These are phyloP conservation scores for Notarius quadriscutis DNA, from an alignment of 2,113 vertebrate genomes.

Conservation along the genomic window DNA sequence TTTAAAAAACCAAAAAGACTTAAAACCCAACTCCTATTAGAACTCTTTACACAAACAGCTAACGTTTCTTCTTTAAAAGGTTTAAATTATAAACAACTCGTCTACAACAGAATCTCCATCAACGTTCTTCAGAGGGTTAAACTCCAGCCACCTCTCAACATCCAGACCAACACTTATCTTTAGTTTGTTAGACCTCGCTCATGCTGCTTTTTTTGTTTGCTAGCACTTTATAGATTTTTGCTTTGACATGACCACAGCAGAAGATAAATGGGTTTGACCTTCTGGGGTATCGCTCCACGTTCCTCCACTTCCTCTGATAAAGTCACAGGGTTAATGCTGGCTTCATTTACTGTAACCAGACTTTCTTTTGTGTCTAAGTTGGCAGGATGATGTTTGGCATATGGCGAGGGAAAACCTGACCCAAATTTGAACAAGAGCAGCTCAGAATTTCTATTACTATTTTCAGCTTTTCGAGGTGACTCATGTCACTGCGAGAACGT, in stretches of 20 bases:
- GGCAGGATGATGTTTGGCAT: background rate
- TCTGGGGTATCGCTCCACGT: background rate
- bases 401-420: background rate
- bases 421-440: background rate
- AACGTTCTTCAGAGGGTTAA: background rate
- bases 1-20: background rate
- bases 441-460: constrained; percentile 4
- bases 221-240: background rate
- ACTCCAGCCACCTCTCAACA: background rate
- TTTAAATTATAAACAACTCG: background rate
- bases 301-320: background rate
- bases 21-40: background rate
- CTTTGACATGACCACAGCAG: background rate
- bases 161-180: background rate
- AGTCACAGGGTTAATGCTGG: background rate
- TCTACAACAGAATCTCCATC: background rate
- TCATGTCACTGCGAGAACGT: background rate
- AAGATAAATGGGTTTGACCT: background rate
- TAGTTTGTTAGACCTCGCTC: background rate
- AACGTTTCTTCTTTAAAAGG: background rate
- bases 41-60: background rate
- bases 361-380: background rate
- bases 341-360: background rate
- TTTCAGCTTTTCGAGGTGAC: background rate
- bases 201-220: background rate